Conservation (phyloP, 1,140 invertebrate species). For the Bacillus rossius region DNA sequence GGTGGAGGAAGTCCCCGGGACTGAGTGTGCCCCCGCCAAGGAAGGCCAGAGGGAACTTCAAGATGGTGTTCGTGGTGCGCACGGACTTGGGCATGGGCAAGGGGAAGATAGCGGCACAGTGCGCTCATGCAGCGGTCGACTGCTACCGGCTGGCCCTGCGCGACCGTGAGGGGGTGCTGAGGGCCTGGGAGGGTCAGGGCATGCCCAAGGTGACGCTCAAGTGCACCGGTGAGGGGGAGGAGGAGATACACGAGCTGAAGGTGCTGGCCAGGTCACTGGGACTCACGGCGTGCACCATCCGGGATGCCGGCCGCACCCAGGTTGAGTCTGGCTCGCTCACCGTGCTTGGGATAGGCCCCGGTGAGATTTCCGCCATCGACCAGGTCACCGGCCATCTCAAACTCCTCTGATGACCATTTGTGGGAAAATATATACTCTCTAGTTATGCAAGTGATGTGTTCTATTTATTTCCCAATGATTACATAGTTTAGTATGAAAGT, state of each 20-base stretch:
- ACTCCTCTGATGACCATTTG: slow-evolving; percentile 62
- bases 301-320: slow-evolving; percentile 89
- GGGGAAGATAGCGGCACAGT: slow-evolving; percentile 91
- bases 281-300: slow-evolving; percentile 65
- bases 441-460: too few relatives aligned
- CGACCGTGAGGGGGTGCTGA: slow-evolving; percentile 56
- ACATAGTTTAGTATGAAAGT: too few relatives aligned
- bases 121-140: slow-evolving; percentile 80
- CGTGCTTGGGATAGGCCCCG: slow-evolving; percentile 88
- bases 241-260: slow-evolving; percentile 57
- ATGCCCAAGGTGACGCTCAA: slow-evolving; percentile 71
- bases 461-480: too few relatives aligned
- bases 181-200: slow-evolving; percentile 69
- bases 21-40: too few relatives aligned
- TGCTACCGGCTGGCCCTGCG: slow-evolving; percentile 64
- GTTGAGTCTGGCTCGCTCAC: slow-evolving; percentile 79
- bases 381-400: slow-evolving; percentile 84
- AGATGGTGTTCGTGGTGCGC: slow-evolving; percentile 81
- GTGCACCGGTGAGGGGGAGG: slow-evolving; percentile 49
- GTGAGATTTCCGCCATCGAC: slow-evolving; percentile 65
- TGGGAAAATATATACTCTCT: neutral
- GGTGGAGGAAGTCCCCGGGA: too few relatives aligned
- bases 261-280: slow-evolving; percentile 60
- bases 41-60: slow-evolving; percentile 38
- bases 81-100: slow-evolving; percentile 92